Conservation (phyloP, 2,888 invertebrate genomes). For the Tetanocera ferruginea region DNA sequence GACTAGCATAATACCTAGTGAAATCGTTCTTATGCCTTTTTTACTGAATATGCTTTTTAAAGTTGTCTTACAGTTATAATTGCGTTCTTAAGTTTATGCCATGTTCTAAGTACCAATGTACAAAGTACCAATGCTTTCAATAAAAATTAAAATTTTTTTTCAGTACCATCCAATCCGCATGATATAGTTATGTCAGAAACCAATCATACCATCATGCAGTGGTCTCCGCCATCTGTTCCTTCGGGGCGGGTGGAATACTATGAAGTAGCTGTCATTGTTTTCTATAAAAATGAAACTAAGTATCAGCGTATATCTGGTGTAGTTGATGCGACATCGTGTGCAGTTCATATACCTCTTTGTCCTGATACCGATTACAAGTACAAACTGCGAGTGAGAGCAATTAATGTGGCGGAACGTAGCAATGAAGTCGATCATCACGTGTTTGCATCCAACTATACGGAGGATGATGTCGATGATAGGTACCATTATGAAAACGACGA, state of each 20-base stretch:
- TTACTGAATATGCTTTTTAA: no score
- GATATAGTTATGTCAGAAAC: constrained; percentile 43
- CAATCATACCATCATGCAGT: constrained; percentile 57
- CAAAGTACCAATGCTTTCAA: no score
- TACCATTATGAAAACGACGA: constrained; percentile 43
- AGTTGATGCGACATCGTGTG: constrained; percentile 48
- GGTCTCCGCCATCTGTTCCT: constrained; percentile 71
- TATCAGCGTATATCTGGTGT: constrained; percentile 51
- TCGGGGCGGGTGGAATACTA: constrained; percentile 74
- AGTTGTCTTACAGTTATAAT: no score
- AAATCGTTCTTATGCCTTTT: no score
- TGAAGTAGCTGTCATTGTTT: constrained; percentile 67
- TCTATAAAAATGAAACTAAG: constrained; percentile 48
- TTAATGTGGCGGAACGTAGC: constrained; percentile 52
- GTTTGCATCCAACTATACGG: constrained; percentile 44
- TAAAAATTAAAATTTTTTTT: no score
- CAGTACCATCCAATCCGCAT: constrained; percentile 55
- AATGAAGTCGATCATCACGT: constrained; percentile 52
- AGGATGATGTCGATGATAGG: constrained; percentile 22
- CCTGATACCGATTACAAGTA: constrained; percentile 49
- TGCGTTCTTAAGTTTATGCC: no score
- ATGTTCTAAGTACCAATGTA: no score
- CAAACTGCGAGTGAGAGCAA: constrained; percentile 56
- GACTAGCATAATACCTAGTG: no score
- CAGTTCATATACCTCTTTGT: constrained; percentile 51